Evolutionary conservation across 2,888 invertebrate species (phyloP).

Genomic region (Phengaris alcon): DNA sequence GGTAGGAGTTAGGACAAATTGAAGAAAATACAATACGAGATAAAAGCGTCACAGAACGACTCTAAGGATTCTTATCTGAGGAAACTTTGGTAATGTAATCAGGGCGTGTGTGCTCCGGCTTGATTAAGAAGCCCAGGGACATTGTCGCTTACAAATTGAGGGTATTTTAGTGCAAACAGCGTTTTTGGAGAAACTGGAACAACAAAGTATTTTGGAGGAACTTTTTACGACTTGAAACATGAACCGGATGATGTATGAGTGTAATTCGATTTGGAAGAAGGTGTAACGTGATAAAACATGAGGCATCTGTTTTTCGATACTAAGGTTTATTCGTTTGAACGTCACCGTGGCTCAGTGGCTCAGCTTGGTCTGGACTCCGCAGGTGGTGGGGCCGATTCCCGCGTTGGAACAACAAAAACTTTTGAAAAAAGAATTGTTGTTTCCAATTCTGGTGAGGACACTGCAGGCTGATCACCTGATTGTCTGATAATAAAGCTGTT

Average conservation of each 20-base stretch:
- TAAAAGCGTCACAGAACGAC: conserved; percentile 27
- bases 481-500: too few species aligned
- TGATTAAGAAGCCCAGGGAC: conserved; percentile 22
- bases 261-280: conserved; percentile 6
- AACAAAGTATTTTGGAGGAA: neutral
- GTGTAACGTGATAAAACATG: neutral
- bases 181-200: neutral
- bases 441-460: too few species aligned
- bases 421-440: too few species aligned
- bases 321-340: neutral
- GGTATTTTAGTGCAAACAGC: conserved; percentile 20
- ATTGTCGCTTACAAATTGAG: conserved; percentile 26
- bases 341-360: too few species aligned
- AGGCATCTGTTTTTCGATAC: neutral
- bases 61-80: conserved; percentile 20
- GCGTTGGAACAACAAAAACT: too few species aligned
- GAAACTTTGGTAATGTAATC: conserved; percentile 27
- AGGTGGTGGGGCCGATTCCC: too few species aligned
- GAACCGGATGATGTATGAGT: neutral
- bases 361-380: too few species aligned
- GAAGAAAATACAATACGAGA: conserved; percentile 27
- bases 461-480: too few species aligned
- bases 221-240: conserved; percentile 3
- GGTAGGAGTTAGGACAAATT: conserved; percentile 21
- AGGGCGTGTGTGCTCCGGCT: conserved; percentile 11